These are phyloP conservation scores for Tragelaphus buxtoni DNA, from an alignment of 2,113 vertebrate genomes.

Conservation along the genomic window DNA sequence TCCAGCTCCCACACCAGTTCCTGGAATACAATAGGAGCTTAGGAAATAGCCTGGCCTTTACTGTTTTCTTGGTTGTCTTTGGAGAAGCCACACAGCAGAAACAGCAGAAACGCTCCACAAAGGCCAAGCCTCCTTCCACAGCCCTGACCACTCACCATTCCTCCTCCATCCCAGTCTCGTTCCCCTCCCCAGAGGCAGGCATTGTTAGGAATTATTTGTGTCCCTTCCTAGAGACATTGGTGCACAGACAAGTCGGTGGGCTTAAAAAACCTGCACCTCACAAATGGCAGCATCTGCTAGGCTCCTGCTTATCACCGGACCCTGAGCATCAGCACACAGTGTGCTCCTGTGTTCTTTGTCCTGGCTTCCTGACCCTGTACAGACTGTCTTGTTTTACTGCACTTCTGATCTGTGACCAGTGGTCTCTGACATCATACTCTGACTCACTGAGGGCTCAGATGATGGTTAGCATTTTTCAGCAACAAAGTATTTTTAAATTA, in stretches of 20 bases:
- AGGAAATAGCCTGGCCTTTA: not conserved
- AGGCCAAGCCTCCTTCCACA: not conserved
- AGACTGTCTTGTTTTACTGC: not conserved
- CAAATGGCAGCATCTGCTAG: not conserved
- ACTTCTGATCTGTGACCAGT: not conserved
- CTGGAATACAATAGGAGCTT: not conserved
- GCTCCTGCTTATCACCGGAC: not conserved
- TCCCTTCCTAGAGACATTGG: not conserved
- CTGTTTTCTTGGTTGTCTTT: not conserved
- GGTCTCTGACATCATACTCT: not conserved
- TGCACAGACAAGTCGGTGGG: not conserved
- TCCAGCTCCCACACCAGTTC: rapidly evolving
- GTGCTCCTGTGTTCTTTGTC: rapidly evolving
- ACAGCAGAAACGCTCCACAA: not conserved
- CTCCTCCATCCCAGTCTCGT: rapidly evolving
- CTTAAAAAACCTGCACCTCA: not conserved
- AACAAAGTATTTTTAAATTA: not conserved
- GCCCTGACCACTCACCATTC: not conserved
- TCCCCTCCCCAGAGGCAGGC: not conserved
- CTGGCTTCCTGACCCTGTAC: not conserved
- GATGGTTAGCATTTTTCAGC: not conserved
- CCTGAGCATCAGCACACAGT: too few relatives aligned
- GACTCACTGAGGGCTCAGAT: not conserved
- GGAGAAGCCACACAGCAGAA: not conserved
- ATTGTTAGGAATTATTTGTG: not conserved